A percentile compares a stretch with the other conserved stretches of the same genome.
phyloP scores from a whole-genome alignment of 2,797 vertebrate genomes.

The Poecile montanus region DNA sequence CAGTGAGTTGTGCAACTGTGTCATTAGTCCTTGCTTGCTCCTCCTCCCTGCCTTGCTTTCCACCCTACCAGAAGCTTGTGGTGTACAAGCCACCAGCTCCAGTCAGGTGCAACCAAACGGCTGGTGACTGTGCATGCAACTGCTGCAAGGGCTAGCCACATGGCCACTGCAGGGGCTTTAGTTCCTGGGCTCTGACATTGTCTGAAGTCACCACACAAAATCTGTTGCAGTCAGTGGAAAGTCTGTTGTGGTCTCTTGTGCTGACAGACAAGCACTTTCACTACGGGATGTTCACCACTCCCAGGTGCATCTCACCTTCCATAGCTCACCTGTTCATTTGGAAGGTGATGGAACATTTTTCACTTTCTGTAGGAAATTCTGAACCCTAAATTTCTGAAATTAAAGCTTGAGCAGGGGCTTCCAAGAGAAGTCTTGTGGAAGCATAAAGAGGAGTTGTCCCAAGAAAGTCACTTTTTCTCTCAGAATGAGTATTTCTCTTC shows the following conservation, averaged over 20 bases:
- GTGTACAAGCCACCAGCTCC: neutral
- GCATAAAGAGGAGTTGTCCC: neutral
- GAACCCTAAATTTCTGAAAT: neutral
- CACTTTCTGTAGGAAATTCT: neutral
- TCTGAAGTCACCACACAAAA: neutral
- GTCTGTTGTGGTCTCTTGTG: neutral
- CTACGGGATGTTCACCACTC: neutral
- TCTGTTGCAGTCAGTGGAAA: rapidly evolving
- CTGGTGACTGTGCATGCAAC: neutral
- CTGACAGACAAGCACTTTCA: neutral
- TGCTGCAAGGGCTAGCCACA: neutral
- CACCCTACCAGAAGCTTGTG: neutral
- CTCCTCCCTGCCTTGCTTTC: neutral
- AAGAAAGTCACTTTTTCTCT: neutral
- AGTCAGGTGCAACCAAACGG: neutral
- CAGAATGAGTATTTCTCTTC: neutral
- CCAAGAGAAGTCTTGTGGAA: neutral
- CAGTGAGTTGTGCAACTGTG: neutral
- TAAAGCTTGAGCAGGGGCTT: neutral
- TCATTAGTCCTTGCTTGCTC: neutral
- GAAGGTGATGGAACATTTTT: neutral
- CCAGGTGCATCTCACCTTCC: rapidly evolving
- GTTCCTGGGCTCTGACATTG: no score
- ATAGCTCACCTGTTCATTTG: neutral
- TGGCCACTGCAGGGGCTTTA: rapidly evolving